Evolutionary conservation across 2,113 vertebrate species (phyloP).

Genomic region (Rana temporaria): DNA sequence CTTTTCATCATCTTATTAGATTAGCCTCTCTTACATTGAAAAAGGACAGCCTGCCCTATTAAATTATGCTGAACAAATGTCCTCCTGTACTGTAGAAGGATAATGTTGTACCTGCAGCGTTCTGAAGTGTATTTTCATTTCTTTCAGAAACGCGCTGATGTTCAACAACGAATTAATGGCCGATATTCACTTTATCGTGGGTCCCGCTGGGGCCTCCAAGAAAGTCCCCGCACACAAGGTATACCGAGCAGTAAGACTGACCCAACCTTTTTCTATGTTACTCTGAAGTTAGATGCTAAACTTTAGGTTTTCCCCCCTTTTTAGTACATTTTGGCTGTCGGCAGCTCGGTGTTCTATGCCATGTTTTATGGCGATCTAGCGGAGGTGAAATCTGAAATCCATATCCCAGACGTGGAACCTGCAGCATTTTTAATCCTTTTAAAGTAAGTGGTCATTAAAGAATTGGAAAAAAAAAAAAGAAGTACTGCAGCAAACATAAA

Average conservation of each 20-base stretch:
- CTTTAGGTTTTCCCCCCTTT: conserved; percentile 53
- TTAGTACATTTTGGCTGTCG: conserved; percentile 96
- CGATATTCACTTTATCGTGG: conserved; percentile 94
- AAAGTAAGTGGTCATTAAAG: conserved; percentile 85
- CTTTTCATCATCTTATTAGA: conserved; percentile 1
- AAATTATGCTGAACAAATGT: not conserved
- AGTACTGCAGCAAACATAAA: conserved; percentile 57
- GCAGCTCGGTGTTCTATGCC: conserved; percentile 97
- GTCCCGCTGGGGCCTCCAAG: conserved; percentile 80
- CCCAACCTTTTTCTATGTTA: not conserved
- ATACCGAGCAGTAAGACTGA: conserved; percentile 48
- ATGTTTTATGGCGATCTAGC: conserved; percentile 98
- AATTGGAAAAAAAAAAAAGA: conserved; percentile 56
- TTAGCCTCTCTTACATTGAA: conserved; percentile 5
- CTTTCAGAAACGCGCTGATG: conserved; percentile 93
- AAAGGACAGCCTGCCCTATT: conserved; percentile 15
- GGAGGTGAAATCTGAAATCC: conserved; percentile 92
- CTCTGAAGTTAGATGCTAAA: not conserved
- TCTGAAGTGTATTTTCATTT: conserved; percentile 10
- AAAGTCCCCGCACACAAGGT: conserved; percentile 97
- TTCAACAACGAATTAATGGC: conserved; percentile 99
- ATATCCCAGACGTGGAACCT: conserved; percentile 97
- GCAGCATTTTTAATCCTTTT: conserved; percentile 94
- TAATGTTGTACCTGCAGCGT: not conserved
- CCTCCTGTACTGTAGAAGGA: conserved; percentile 16